phyloP scores from a whole-genome alignment of 2,888 invertebrate species.

The Calameuta filiformis region DNA sequence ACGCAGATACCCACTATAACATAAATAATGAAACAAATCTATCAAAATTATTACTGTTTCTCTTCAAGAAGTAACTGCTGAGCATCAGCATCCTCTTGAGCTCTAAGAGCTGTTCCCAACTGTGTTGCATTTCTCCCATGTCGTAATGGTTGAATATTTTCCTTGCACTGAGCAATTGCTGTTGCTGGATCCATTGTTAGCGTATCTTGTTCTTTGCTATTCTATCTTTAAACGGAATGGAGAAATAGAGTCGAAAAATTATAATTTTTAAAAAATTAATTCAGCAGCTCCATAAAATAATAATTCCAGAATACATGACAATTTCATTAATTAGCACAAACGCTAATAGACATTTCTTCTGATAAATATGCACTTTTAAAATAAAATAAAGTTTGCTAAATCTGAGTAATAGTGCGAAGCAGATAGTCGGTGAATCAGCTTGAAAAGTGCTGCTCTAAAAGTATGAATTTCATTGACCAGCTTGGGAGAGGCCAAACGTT shows the following conservation, averaged over 20 bases:
- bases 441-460: not conserved
- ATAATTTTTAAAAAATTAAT: not conserved
- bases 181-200: conserved; percentile 63
- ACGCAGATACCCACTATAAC: not conserved
- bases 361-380: not conserved
- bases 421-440: not conserved
- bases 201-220: conserved; percentile 11
- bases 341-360: not conserved
- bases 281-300: not conserved
- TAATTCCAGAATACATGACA: not conserved
- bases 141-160: conserved; percentile 93
- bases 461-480: not conserved
- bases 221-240: conserved; percentile 28
- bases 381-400: not conserved
- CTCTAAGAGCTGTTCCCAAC: conserved; percentile 83
- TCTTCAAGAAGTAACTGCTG: conserved; percentile 76
- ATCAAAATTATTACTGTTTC: conserved; percentile 70
- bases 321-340: not conserved
- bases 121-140: conserved; percentile 86
- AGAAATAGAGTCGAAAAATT: conserved; percentile 6
- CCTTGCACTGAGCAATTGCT: conserved; percentile 74
- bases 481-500: not conserved
- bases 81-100: conserved; percentile 77
- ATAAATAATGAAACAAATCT: not conserved
- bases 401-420: not conserved